phyloP scores from a whole-genome alignment of 2,888 invertebrate species.

The Eumacrocentrus americanus region DNA sequence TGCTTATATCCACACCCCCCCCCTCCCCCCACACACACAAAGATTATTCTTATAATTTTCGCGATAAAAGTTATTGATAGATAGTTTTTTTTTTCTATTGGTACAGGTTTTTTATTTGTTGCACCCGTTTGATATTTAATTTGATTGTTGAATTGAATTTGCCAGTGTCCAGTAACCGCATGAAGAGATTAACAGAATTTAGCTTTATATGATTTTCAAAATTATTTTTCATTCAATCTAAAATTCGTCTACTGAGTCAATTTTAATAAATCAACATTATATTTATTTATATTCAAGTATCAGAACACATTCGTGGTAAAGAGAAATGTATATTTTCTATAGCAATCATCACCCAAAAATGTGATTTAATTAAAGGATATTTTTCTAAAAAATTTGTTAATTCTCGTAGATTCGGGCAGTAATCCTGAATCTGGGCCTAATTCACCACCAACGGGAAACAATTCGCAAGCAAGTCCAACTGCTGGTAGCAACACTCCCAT shows the following conservation, averaged over 20 bases:
- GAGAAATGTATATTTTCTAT: neutral
- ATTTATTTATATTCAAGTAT: too few relatives aligned
- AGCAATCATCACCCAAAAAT: neutral
- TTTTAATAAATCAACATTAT: too few relatives aligned
- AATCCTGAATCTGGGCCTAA: slow-evolving; percentile 80
- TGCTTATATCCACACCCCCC: slow-evolving; percentile 10
- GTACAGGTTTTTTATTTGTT: slow-evolving; percentile 45
- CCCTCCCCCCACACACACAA: neutral
- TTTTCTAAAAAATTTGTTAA: neutral
- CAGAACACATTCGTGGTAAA: neutral
- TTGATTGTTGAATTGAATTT: slow-evolving; percentile 55
- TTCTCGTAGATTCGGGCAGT: slow-evolving; percentile 64
- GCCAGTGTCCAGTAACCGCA: slow-evolving; percentile 58
- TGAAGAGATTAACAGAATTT: slow-evolving; percentile 46
- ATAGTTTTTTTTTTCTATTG: neutral
- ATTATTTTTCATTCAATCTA: slow-evolving; percentile 1
- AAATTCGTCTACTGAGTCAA: too few relatives aligned
- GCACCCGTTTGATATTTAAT: slow-evolving; percentile 54
- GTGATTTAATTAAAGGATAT: slow-evolving; percentile 4
- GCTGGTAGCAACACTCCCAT: slow-evolving; percentile 72
- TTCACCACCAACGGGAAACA: slow-evolving; percentile 71
- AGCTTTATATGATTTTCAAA: slow-evolving; percentile 29
- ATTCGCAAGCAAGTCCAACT: slow-evolving; percentile 70
- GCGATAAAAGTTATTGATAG: neutral
- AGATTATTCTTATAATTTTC: neutral